A percentile compares a stretch with the other conserved stretches of the same genome.
phyloP scores from a whole-genome alignment of 2,888 invertebrate species.

The Drosophila antonietae region DNA sequence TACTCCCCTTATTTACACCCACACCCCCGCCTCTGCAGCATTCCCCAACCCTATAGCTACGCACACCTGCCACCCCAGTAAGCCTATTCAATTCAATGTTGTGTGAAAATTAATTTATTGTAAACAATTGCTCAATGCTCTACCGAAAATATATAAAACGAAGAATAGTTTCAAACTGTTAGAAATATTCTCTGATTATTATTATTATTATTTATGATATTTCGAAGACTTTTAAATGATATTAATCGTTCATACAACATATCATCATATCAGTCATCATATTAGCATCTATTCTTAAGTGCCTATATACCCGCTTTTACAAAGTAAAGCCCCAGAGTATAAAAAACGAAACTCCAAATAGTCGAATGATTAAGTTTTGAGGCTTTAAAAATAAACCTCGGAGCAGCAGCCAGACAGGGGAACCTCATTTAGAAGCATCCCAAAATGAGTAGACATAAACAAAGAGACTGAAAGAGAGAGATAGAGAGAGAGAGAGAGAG shows the following conservation, averaged over 20 bases:
- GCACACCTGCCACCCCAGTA: conserved; percentile 17
- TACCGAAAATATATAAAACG: neutral
- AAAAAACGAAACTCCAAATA: conserved; percentile 37
- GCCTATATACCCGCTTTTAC: neutral
- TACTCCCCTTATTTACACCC: conserved; percentile 1
- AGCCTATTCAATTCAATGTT: neutral
- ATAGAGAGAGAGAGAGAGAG: neutral
- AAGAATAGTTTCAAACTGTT: too few species aligned
- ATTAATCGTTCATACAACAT: neutral
- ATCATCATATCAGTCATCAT: neutral
- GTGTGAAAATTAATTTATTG: neutral
- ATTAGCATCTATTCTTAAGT: neutral
- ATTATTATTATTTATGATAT: too few species aligned
- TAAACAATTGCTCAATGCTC: neutral
- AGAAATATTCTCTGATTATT: too few species aligned
- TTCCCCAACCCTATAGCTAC: neutral
- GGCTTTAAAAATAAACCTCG: conserved; percentile 45
- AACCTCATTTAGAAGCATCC: neutral
- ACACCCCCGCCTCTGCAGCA: neutral
- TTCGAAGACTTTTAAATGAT: too few species aligned
- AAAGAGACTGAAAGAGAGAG: neutral
- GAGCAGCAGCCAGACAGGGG: neutral
- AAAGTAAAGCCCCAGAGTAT: neutral
- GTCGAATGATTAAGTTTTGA: conserved; percentile 50
- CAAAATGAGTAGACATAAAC: neutral